Percentiles rank a stretch among this genome's conserved stretches.
These are phyloP conservation scores for Muschampia plurimacula DNA, from an alignment of 2,888 invertebrate species.

Conservation along the genomic window DNA sequence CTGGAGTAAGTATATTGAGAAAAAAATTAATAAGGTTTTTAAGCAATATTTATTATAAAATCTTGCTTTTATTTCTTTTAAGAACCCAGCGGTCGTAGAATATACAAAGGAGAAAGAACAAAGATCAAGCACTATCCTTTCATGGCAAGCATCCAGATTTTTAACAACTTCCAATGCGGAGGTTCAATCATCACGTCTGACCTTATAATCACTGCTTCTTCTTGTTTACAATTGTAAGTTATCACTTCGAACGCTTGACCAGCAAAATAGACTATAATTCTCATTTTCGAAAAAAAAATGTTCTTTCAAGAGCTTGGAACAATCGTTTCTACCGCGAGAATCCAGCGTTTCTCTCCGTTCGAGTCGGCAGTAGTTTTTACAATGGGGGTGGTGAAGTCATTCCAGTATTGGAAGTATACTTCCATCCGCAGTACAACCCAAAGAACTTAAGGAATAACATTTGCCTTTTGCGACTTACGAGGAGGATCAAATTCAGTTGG, in stretches of 20 bases:
- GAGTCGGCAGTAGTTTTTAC: slow-evolving; percentile 68
- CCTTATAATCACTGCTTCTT: slow-evolving; percentile 70
- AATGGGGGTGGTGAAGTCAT: slow-evolving; percentile 64
- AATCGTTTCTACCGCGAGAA: slow-evolving; percentile 75
- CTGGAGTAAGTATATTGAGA: slow-evolving; percentile 61
- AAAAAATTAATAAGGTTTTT: not conserved
- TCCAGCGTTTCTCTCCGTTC: slow-evolving; percentile 65
- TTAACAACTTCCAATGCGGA: slow-evolving; percentile 66
- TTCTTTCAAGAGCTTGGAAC: slow-evolving; percentile 65
- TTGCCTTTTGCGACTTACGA: slow-evolving; percentile 60
- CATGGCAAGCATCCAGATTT: slow-evolving; percentile 70
- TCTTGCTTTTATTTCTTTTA: slow-evolving; percentile 12
- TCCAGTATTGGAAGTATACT: slow-evolving; percentile 65
- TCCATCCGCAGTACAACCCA: slow-evolving; percentile 68
- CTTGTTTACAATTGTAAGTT: slow-evolving; percentile 73
- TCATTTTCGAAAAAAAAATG: not conserved
- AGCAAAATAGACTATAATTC: not conserved
- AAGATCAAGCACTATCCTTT: slow-evolving; percentile 69
- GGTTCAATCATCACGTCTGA: slow-evolving; percentile 73
- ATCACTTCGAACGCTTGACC: not conserved
- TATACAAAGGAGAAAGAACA: slow-evolving; percentile 58
- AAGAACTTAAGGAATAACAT: slow-evolving; percentile 65
- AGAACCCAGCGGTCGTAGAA: slow-evolving; percentile 63
- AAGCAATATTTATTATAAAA: no score
- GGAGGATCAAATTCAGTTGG: slow-evolving; percentile 55